Evolutionary conservation across 2,888 invertebrate genomes (phyloP).

Genomic region (Drosophila vallismaia): DNA sequence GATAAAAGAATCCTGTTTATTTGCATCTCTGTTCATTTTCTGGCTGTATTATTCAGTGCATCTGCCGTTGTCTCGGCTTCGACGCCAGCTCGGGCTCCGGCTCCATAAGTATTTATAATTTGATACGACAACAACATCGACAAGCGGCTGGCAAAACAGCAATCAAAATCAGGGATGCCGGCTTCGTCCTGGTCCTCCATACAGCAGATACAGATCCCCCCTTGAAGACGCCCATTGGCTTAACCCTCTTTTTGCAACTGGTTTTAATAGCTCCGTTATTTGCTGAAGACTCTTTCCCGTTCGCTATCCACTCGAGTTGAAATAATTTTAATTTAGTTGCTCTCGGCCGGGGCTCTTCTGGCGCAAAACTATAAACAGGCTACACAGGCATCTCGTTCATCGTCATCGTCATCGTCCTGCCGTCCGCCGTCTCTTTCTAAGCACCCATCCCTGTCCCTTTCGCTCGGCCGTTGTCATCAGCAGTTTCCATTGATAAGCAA

Average conservation of each 20-base stretch:
- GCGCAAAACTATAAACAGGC: conserved; percentile 66
- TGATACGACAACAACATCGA: conserved; percentile 51
- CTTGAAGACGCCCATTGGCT: conserved; percentile 2
- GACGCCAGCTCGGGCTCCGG: conserved; percentile 13
- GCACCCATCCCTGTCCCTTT: conserved; percentile 14
- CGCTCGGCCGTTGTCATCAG: conserved; percentile 55
- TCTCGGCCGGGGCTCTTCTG: conserved; percentile 39
- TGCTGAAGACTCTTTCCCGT: conserved; percentile 40
- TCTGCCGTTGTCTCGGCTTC: conserved; percentile 19
- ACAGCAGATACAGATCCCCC: no score
- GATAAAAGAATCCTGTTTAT: conserved; percentile 1
- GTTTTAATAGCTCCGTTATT: conserved; percentile 68
- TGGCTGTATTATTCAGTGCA: conserved; percentile 3
- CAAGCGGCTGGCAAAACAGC: conserved; percentile 44
- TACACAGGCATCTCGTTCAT: conserved; percentile 7
- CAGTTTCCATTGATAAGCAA: conserved; percentile 68
- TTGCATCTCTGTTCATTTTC: conserved; percentile 8
- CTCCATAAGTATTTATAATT: conserved; percentile 62
- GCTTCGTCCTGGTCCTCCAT: no score
- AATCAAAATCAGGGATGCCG: conserved; percentile 53
- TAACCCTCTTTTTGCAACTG: conserved; percentile 54
- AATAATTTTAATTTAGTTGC: conserved; percentile 74
- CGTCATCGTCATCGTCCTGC: not conserved
- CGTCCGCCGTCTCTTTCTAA: not conserved
- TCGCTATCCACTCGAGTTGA: conserved; percentile 68